Conservation (phyloP, 2,888 invertebrate species). For the Anthophora plumipes region DNA sequence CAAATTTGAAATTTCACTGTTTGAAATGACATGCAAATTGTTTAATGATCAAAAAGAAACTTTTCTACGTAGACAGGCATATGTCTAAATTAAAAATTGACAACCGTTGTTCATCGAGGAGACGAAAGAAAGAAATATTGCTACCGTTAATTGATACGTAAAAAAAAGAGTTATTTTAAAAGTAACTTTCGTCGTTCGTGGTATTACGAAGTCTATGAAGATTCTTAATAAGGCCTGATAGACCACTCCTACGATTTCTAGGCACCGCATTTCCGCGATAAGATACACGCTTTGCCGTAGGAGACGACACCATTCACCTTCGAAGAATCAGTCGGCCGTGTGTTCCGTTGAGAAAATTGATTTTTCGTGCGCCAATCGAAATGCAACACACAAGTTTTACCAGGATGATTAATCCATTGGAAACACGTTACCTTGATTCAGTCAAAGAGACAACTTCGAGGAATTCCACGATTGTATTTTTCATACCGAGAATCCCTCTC, state of each 20-base stretch:
- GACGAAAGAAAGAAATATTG: constrained; percentile 21
- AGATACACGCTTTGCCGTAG: constrained; percentile 20
- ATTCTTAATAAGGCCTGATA: constrained; percentile 44
- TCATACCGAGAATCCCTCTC: constrained; percentile 43
- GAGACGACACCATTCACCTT: not conserved
- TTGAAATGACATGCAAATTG: constrained; percentile 15
- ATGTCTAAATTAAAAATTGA: constrained; percentile 21
- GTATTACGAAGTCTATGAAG: constrained; percentile 51
- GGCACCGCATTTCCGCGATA: constrained; percentile 17
- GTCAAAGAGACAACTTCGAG: constrained; percentile 25
- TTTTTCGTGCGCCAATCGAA: constrained; percentile 36
- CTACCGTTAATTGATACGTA: constrained; percentile 21
- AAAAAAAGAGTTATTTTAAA: constrained; percentile 41
- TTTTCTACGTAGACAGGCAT: not conserved
- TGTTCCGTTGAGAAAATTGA: constrained; percentile 20
- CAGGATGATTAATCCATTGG: constrained; percentile 43
- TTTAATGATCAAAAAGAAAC: constrained; percentile 10
- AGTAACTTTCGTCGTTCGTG: constrained; percentile 47
- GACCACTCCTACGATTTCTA: constrained; percentile 43
- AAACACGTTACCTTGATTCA: constrained; percentile 16
- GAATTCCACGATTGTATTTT: constrained; percentile 48
- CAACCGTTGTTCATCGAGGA: not conserved
- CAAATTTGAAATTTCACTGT: not conserved
- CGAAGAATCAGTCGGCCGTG: constrained; percentile 20
- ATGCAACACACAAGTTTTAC: constrained; percentile 37